Evolutionary conservation across 2,888 invertebrate genomes (phyloP), one percentile per base, ranked within the genome.

Genomic region (Caenorhabditis japonica): DNA sequence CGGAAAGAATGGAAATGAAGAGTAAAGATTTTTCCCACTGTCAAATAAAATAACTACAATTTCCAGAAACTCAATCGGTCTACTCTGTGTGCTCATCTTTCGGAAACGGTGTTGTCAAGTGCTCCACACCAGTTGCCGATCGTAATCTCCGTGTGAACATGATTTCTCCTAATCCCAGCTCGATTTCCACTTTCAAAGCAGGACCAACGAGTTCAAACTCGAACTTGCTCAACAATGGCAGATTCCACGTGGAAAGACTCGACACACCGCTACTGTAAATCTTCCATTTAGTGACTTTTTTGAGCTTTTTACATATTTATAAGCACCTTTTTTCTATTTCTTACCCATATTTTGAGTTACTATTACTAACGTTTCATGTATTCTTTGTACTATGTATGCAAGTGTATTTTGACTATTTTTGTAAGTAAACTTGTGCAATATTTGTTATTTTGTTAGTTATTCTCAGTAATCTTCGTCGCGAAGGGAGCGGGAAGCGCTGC

Each of bases 51-150:
- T 10, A 30, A 30, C 30, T 19, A 13, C 3, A 12, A 17, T 0
- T 55, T 70, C 15, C 47, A 72, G 72, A 73, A 68, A 44, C 61
- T 1, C 66, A 60, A 23, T 73, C 73, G 4, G 73, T 73, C 12
- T 68, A 73, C 53, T 73, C 73, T 7, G 66, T 73, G 33, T 61
- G 55, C 38, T 71, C 61, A 1, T 66, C 73, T 8, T 72, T 72
- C 21, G 72, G 72, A 8, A 60, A 53, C 17, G 72, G 72, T 13
- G 59, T 66, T 17, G 43, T 55, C 33, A 47, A 47, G 10, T 72
- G 72, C 36, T 72, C 72, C 7, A 72, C 72, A 4, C 72, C 72
- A 12, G 25, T 70, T 5, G 19, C 19, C 17, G n/a, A 21, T 3
- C 15, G 27, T 21, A 25, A 36, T 17, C 23, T 55, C 10, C 51